These are phyloP conservation scores for Austrolebias charrua DNA, from an alignment of 2,797 vertebrate species.

Conservation along the genomic window DNA sequence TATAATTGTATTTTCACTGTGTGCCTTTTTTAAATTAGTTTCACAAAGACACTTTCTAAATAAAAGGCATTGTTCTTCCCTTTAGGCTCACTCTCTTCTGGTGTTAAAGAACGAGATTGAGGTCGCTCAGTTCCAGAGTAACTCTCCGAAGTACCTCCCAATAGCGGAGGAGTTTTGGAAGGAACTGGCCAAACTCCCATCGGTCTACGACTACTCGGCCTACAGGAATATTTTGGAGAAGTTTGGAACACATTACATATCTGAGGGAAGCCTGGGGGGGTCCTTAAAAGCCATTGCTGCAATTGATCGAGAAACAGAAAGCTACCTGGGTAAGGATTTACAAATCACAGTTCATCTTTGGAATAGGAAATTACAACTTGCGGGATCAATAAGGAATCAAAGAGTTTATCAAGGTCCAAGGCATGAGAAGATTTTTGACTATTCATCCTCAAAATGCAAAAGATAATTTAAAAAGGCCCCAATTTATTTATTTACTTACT, in stretches of 20 bases:
- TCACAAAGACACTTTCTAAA: background rate
- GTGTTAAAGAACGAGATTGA: constrained; percentile 81
- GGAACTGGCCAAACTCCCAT: constrained; percentile 83
- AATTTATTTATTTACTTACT: background rate
- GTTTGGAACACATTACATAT: constrained; percentile 91
- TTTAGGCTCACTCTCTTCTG: constrained; percentile 80
- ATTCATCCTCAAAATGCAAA: background rate
- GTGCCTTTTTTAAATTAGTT: background rate
- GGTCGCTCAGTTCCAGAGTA: constrained; percentile 86
- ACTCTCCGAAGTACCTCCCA: constrained; percentile 67
- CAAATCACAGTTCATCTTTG: background rate
- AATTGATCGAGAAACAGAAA: constrained; percentile 25
- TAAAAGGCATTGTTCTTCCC: background rate
- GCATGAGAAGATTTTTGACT: no score
- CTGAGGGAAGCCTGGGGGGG: constrained; percentile 89
- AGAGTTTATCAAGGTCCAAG: no score
- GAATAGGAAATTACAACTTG: no score
- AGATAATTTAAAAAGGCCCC: background rate
- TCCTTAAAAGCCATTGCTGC: constrained; percentile 32
- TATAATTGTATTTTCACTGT: constrained; percentile 19
- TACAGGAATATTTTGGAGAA: constrained; percentile 83
- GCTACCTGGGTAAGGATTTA: constrained; percentile 33
- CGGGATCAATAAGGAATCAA: no score
- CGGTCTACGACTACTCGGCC: constrained; percentile 80
- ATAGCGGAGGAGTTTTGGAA: constrained; percentile 86